A percentile compares a stretch with the other conserved stretches of the same genome.
Conservation (phyloP, 2,888 invertebrate species). For the Zele albiditarsus region DNA sequence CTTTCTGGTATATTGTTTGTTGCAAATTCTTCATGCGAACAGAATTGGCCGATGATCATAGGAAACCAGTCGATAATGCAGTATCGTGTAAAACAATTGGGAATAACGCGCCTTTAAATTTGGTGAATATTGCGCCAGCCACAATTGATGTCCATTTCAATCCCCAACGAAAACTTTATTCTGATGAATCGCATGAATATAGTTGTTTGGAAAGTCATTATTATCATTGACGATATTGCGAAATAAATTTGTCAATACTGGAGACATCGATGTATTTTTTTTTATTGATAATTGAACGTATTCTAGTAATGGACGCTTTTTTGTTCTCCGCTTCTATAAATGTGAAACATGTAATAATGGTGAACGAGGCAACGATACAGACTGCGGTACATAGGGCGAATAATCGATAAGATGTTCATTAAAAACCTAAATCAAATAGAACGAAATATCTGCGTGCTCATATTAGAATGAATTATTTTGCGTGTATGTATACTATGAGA, state of each 20-base stretch:
- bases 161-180: slow-evolving; percentile 50
- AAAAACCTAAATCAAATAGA: slow-evolving; percentile 13
- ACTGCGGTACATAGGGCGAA: slow-evolving; percentile 32
- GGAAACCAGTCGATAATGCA: slow-evolving; percentile 22
- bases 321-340: no score
- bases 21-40: slow-evolving; percentile 57
- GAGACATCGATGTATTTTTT: background rate
- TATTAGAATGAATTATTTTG: slow-evolving; percentile 1
- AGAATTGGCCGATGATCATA: slow-evolving; percentile 47
- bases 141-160: slow-evolving; percentile 57
- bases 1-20: slow-evolving; percentile 60
- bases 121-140: slow-evolving; percentile 57
- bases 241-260: background rate
- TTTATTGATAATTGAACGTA: slow-evolving; percentile 30
- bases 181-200: background rate
- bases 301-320: no score
- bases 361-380: slow-evolving; percentile 32
- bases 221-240: background rate
- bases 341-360: slow-evolving; percentile 24
- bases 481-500: background rate
- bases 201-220: no score
- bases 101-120: slow-evolving; percentile 51
- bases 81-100: slow-evolving; percentile 13
- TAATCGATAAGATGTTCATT: slow-evolving; percentile 8
- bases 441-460: background rate